Evolutionary conservation across 2,888 invertebrate genomes (phyloP).

Genomic region (Belgica antarctica): DNA sequence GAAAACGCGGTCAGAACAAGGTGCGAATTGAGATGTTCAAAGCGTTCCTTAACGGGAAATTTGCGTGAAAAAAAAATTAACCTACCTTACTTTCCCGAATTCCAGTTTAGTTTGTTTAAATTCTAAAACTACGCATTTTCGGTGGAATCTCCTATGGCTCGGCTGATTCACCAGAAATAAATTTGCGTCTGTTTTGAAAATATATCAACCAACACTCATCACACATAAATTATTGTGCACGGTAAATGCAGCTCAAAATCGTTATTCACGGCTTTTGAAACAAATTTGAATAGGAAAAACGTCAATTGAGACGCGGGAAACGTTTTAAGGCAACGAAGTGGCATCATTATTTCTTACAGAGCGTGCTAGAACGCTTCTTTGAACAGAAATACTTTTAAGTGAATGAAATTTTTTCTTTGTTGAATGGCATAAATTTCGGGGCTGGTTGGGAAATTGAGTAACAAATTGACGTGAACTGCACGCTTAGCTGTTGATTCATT

Average conservation of each 20-base stretch:
- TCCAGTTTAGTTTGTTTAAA: neutral
- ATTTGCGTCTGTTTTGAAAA: neutral
- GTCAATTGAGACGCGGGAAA: neutral
- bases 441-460: too few species aligned
- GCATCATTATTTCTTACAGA: too few species aligned
- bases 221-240: constrained; percentile 37
- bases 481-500: too few species aligned
- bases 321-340: neutral
- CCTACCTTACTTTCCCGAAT: too few species aligned
- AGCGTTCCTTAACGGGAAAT: neutral
- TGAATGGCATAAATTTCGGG: too few species aligned
- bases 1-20: too few species aligned
- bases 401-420: too few species aligned
- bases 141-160: neutral
- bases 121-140: constrained; percentile 8
- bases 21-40: too few species aligned
- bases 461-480: too few species aligned
- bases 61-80: too few species aligned
- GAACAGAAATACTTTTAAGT: too few species aligned
- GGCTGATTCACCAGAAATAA: neutral
- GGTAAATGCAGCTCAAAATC: constrained; percentile 33
- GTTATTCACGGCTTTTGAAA: neutral
- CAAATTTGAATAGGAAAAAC: neutral
- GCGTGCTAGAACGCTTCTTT: too few species aligned
- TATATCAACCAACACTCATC: constrained; percentile 1